Base-by-base conservation (phyloP, 2,113 vertebrate species). In the Nannospalax galili region DNA sequence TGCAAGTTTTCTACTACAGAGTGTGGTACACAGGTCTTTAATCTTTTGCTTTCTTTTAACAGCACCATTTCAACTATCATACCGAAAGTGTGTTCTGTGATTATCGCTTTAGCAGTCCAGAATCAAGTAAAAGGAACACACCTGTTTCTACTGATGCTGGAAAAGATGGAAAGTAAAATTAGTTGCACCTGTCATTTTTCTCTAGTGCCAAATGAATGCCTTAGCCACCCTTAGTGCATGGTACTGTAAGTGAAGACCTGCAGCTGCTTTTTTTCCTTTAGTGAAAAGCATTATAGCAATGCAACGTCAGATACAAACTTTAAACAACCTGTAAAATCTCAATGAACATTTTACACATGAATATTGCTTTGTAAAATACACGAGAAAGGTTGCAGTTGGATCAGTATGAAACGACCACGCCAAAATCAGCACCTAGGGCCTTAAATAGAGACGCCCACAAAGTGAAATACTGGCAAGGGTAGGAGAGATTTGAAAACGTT, bases 1-100 rank as follows among this genome's bases (percentile, higher is more conserved):
- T 89, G 93, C 79, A 90, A 89, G 93, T 88, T 95, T 98, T 96
- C 94, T 9, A 1, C 90, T 93, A 95, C n/a, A 28, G 96, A 91
- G 93, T 97, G 96, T 93, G 97, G 30, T 94, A 96, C 97, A 91
- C 88, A 97, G 65, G 82, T 93, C 74, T 94, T 95, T 75, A 90
- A 40, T 93, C 86, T 84, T 89, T 69, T 96, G 58, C 16, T 97
- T 90, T 96, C 91, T 98, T 98, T 97, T 97, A 96, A 97, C 91
- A 40, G 86, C 95, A 96, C 94, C 97, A 98, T 98, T 98, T 98
- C 97, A 98, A 97, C 95, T 77, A 93, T 98, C 89, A 96, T 92
- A 96, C 67, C 96, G 92, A 96, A 96, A 97, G 92, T 97, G 97
- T 97, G 97, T 98, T 97, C 98, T 92, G 90, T 97, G 96, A 92